phyloP scores from a whole-genome alignment of 2,797 vertebrate genomes.

The Labeo calbasu region DNA sequence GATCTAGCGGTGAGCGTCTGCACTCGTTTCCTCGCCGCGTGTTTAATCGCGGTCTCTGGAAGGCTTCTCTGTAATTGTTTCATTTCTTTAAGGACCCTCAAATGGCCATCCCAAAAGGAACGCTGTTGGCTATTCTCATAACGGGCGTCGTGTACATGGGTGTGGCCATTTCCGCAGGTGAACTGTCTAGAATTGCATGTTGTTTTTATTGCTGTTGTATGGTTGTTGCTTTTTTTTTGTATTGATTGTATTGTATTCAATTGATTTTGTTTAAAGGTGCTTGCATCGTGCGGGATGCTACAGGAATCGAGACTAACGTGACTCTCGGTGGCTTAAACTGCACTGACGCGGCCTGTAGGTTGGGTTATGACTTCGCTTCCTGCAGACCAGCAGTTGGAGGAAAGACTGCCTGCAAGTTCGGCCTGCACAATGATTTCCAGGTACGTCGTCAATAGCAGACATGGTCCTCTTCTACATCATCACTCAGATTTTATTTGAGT shows the following conservation, averaged over 20 bases:
- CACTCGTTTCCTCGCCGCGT: neutral
- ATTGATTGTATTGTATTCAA: neutral
- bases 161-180: constrained; percentile 93
- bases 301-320: constrained; percentile 77
- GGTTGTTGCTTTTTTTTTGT: neutral
- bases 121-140: constrained; percentile 93
- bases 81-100: constrained; percentile 88
- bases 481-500: too few species aligned
- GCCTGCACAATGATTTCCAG: constrained; percentile 92
- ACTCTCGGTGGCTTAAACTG: constrained; percentile 81
- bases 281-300: constrained; percentile 93
- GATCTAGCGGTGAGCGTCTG: constrained; percentile 90
- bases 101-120: constrained; percentile 95
- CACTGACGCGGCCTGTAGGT: constrained; percentile 85
- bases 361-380: constrained; percentile 88
- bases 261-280: constrained; percentile 77
- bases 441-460: constrained; percentile 58
- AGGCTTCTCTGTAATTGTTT: neutral
- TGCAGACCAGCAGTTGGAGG: constrained; percentile 68
- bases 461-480: neutral
- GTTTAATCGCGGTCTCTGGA: neutral
- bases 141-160: constrained; percentile 93
- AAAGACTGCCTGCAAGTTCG: constrained; percentile 71
- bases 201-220: neutral
- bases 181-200: constrained; percentile 31